Conservation (phyloP, 2,888 invertebrate species). For the Drosophila falleni region DNA sequence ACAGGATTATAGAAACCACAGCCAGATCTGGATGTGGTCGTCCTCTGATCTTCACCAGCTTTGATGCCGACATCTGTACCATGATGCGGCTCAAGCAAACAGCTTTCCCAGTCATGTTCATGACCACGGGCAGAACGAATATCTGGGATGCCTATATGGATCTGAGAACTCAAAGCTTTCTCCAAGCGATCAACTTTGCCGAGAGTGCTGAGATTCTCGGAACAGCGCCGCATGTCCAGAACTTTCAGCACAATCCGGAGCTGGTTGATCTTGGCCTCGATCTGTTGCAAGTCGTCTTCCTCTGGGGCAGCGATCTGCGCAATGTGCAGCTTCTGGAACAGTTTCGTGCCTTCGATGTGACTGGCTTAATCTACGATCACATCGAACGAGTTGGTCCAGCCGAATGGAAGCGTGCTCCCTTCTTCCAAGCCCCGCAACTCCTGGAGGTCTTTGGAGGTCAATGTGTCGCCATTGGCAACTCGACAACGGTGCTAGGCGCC, state of each 20-base stretch:
- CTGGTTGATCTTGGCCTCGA: conserved; percentile 90
- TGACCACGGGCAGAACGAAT: conserved; percentile 84
- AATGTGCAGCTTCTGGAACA: conserved; percentile 92
- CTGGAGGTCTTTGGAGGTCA: conserved; percentile 72
- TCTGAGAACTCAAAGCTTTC: conserved; percentile 91
- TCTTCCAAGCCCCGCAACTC: conserved; percentile 72
- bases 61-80: conserved; percentile 97
- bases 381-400: conserved; percentile 86
- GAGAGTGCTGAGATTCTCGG: conserved; percentile 93
- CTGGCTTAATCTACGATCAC: conserved; percentile 98
- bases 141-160: conserved; percentile 91
- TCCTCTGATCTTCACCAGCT: conserved; percentile 95
- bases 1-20: conserved; percentile 92
- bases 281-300: conserved; percentile 94
- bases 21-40: conserved; percentile 91
- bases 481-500: conserved; percentile 61
- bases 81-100: conserved; percentile 98
- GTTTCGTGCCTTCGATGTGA: conserved; percentile 94
- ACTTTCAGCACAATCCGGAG: conserved; percentile 88
- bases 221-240: conserved; percentile 95
- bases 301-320: conserved; percentile 98
- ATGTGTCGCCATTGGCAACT: conserved; percentile 73
- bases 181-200: conserved; percentile 93
- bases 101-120: conserved; percentile 96
- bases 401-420: conserved; percentile 71